These are phyloP conservation scores for Pongo abelii DNA, from an alignment of 2,113 vertebrate genomes.

Conservation along the genomic window DNA sequence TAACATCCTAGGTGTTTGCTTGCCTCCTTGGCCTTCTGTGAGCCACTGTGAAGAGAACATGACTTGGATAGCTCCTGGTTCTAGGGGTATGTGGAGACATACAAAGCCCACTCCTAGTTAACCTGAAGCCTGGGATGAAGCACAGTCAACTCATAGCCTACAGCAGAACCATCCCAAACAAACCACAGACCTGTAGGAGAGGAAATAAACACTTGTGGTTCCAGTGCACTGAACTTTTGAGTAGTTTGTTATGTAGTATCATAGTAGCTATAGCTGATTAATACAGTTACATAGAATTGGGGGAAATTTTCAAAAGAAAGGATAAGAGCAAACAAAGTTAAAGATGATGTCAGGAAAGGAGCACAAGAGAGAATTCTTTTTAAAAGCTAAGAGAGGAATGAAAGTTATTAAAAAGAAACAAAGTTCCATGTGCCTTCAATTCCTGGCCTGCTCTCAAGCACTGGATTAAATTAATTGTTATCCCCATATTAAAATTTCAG, in stretches of 20 bases:
- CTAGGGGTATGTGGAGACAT: background rate
- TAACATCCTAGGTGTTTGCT: background rate
- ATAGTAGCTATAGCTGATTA: background rate
- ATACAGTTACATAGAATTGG: background rate
- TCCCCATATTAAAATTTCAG: background rate
- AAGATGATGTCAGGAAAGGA: background rate
- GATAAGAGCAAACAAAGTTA: background rate
- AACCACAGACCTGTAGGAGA: background rate
- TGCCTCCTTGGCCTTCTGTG: background rate
- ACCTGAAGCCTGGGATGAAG: background rate
- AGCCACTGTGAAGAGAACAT: background rate
- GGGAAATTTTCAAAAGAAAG: background rate
- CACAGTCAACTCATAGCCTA: background rate
- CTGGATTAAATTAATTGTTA: background rate
- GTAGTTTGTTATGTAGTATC: background rate
- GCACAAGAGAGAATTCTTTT: background rate
- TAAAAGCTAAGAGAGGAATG: background rate
- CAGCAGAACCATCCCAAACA: background rate
- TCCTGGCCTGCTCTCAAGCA: background rate
- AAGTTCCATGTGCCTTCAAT: background rate
- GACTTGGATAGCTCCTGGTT: background rate
- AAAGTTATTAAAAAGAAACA: background rate
- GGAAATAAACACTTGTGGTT: background rate
- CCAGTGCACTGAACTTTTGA: background rate
- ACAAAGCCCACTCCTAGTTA: background rate